These are phyloP conservation scores for Heliconius charithonia DNA, from an alignment of 2,888 invertebrate genomes.

Conservation along the genomic window DNA sequence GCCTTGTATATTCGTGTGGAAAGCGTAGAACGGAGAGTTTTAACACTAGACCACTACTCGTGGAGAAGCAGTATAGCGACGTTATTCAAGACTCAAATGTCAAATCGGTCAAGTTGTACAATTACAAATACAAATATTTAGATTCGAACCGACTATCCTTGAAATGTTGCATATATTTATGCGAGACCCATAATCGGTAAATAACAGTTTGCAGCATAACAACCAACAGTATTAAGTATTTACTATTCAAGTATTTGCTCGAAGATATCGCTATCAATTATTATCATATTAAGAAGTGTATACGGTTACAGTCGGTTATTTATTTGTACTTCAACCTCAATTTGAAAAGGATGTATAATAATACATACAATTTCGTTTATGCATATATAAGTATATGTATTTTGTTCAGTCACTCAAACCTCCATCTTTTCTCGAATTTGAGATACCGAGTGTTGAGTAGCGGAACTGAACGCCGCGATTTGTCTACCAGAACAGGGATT, in stretches of 20 bases:
- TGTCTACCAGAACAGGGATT: neutral
- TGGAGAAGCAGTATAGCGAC: too few relatives aligned
- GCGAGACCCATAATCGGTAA: neutral
- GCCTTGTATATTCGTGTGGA: neutral
- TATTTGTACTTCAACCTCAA: constrained; percentile 1
- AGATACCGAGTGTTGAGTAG: too few relatives aligned
- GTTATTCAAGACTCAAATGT: neutral
- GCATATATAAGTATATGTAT: too few relatives aligned
- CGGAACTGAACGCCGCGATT: too few relatives aligned
- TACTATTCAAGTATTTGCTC: neutral
- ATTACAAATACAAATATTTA: neutral
- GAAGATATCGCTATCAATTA: constrained; percentile 15
- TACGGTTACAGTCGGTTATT: constrained; percentile 15
- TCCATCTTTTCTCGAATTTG: too few relatives aligned
- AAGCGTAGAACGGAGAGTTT: too few relatives aligned
- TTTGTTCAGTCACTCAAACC: too few relatives aligned
- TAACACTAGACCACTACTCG: too few relatives aligned
- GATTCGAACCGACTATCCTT: neutral
- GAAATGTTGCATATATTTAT: neutral
- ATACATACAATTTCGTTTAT: neutral
- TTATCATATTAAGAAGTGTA: constrained; percentile 32
- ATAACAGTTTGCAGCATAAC: constrained; percentile 13
- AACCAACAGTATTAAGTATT: constrained; percentile 21
- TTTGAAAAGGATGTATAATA: neutral
- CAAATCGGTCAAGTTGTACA: neutral